phyloP scores from a whole-genome alignment of 1,140 invertebrate genomes.

The Cydia amplana region DNA sequence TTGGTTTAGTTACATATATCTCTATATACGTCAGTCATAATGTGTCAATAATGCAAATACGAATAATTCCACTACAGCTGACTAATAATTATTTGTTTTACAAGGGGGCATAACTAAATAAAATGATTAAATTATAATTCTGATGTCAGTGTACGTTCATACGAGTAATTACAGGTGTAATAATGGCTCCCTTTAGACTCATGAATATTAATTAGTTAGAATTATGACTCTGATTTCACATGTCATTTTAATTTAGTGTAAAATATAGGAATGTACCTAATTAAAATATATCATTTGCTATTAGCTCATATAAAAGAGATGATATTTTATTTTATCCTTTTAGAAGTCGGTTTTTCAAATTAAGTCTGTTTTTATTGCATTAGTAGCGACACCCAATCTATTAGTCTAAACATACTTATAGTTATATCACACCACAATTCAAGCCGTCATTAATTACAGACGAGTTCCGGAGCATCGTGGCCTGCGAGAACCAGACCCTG shows the following conservation, averaged over 20 bases:
- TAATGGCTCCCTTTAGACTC: neutral
- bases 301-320: no score
- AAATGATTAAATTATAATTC: neutral
- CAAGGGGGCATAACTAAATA: no score
- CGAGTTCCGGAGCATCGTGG: constrained; percentile 92
- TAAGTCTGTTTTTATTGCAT: no score
- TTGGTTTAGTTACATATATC: no score
- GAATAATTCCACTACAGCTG: no score
- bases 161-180: neutral
- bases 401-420: neutral
- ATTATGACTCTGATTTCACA: neutral
- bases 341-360: no score
- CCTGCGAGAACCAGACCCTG: constrained; percentile 92
- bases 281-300: no score
- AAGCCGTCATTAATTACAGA: constrained; percentile 79
- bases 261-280: constrained; percentile 2
- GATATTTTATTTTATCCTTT: no score
- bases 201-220: neutral
- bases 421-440: neutral
- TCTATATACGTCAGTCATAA: no score
- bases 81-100: no score
- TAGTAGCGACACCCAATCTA: no score
- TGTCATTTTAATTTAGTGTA: constrained; percentile 5
- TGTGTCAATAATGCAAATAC: no score
- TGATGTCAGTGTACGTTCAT: neutral